Conservation (phyloP, 2,888 invertebrate genomes). For the Drosophila mercatorum region DNA sequence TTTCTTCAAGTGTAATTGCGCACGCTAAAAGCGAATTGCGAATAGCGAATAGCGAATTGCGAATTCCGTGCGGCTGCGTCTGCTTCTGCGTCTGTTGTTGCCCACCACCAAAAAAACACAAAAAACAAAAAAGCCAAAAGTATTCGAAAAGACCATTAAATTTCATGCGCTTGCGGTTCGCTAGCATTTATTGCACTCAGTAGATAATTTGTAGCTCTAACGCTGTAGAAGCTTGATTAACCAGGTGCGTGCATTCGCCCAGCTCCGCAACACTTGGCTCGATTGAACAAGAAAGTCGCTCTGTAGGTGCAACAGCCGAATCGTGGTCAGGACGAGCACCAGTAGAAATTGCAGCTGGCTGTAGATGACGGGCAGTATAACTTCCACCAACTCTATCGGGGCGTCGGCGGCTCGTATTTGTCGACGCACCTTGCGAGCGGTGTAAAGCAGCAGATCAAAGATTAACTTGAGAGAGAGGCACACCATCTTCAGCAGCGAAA, state of each 20-base stretch:
- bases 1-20: slow-evolving; percentile 79
- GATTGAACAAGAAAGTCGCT: not conserved
- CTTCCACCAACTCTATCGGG: not conserved
- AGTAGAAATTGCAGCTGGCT: not conserved
- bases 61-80: slow-evolving; percentile 17
- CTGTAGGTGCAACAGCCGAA: slow-evolving; percentile 5
- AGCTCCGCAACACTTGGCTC: not conserved
- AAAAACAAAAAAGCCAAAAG: slow-evolving; percentile 17
- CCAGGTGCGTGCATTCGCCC: slow-evolving; percentile 32
- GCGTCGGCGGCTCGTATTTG: not conserved
- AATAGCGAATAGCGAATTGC: slow-evolving; percentile 22
- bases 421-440: not conserved
- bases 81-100: slow-evolving; percentile 20
- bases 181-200: slow-evolving; percentile 57
- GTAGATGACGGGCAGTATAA: not conserved
- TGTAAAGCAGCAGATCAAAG: not conserved
- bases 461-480: not conserved
- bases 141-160: slow-evolving; percentile 55
- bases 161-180: slow-evolving; percentile 56
- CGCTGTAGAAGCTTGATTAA: slow-evolving; percentile 19
- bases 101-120: slow-evolving; percentile 1
- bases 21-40: slow-evolving; percentile 64
- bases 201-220: slow-evolving; percentile 59
- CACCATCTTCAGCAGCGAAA: slow-evolving; percentile 11
- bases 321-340: not conserved